Conservation (phyloP, 1,140 invertebrate species). For the Samia ricini region DNA sequence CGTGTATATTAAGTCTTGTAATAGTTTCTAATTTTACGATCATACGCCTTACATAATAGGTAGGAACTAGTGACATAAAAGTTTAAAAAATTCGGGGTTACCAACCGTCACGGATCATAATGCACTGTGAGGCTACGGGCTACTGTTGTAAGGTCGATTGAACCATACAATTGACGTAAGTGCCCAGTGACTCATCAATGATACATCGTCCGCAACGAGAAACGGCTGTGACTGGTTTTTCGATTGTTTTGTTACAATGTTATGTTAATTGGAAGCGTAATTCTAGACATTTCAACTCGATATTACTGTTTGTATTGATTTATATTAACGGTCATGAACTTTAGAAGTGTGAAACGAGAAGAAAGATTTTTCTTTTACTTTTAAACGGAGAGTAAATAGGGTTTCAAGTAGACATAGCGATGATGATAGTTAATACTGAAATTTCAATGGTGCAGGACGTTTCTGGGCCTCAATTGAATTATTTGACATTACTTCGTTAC, state of each 20-base stretch:
- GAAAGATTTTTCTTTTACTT: too few species aligned
- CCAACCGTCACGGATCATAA: constrained; percentile 49
- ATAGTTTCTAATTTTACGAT: neutral
- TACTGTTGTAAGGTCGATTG: constrained; percentile 25
- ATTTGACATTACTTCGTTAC: too few species aligned
- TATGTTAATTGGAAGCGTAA: constrained; percentile 17
- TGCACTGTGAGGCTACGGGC: constrained; percentile 19
- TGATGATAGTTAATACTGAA: too few species aligned
- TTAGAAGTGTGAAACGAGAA: neutral
- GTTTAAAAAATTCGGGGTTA: constrained; percentile 31
- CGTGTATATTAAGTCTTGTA: neutral
- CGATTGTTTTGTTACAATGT: constrained; percentile 37
- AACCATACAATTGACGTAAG: constrained; percentile 42
- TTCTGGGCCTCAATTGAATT: too few species aligned
- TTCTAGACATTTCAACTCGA: neutral
- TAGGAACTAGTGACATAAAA: neutral
- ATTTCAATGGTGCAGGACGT: too few species aligned
- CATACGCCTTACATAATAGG: neutral
- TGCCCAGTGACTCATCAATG: constrained; percentile 48
- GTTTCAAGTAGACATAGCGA: too few species aligned
- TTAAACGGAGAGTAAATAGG: too few species aligned
- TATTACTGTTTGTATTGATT: neutral
- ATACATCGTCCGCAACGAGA: constrained; percentile 34
- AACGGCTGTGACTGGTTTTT: constrained; percentile 27
- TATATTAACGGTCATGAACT: neutral